Evolutionary conservation across 2,888 invertebrate species (phyloP).

Genomic region (Euzophera pinguis): DNA sequence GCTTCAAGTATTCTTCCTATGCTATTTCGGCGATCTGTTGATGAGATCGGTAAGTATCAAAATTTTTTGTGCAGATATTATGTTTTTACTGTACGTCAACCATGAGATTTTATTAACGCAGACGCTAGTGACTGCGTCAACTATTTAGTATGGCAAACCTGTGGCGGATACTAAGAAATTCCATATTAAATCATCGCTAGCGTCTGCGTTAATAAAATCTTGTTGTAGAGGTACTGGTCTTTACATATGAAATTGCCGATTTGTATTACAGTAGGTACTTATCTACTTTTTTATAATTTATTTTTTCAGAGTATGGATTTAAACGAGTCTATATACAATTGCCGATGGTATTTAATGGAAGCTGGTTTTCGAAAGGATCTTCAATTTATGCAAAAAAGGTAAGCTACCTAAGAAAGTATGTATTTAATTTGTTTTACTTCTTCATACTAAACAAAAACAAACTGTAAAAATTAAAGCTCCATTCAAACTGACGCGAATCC

Average conservation of each 20-base stretch:
- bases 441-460: no score
- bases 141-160: no score
- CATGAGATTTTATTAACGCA: no score
- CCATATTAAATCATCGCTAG: no score
- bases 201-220: no score
- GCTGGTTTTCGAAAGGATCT: slow-evolving; percentile 26
- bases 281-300: background rate
- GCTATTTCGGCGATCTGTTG: slow-evolving; percentile 31
- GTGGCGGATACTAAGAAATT: no score
- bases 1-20: slow-evolving; percentile 30
- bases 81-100: background rate
- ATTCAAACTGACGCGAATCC: no score
- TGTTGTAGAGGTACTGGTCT: no score
- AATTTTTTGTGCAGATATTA: background rate
- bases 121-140: no score
- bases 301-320: slow-evolving; percentile 38
- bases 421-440: no score
- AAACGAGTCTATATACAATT: slow-evolving; percentile 37
- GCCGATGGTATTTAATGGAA: slow-evolving; percentile 37
- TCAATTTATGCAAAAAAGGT: slow-evolving; percentile 41
- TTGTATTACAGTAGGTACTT: background rate
- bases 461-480: no score
- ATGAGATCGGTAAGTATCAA: slow-evolving; percentile 28
- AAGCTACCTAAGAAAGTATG: background rate
- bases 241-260: no score